These are phyloP conservation scores for Hylia prasina DNA, from an alignment of 2,113 vertebrate species.

Conservation along the genomic window DNA sequence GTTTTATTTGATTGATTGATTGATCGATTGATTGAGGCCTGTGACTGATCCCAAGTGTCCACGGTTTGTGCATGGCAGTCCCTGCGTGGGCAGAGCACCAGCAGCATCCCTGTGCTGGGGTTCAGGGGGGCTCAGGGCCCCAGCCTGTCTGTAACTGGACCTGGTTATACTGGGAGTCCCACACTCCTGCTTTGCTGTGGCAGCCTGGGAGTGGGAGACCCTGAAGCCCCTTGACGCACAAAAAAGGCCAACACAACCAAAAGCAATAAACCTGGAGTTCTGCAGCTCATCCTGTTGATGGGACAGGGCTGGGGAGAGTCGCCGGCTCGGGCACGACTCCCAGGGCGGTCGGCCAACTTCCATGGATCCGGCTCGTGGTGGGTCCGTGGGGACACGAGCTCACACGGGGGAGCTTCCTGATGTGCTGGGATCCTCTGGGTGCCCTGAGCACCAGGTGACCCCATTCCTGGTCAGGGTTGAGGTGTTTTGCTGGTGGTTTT, in stretches of 20 bases:
- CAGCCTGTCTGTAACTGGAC: not conserved
- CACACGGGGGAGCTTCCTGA: accelerated
- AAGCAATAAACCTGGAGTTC: slow-evolving; percentile 28
- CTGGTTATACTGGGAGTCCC: accelerated
- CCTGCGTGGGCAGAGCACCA: not conserved
- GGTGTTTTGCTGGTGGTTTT: not conserved
- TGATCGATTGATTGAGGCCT: not conserved
- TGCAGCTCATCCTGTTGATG: not conserved
- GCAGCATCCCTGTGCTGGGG: not conserved
- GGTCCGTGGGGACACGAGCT: accelerated
- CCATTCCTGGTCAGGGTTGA: not conserved
- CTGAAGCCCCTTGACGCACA: accelerated
- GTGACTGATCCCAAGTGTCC: not conserved
- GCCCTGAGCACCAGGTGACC: not conserved
- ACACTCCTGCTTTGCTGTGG: not conserved
- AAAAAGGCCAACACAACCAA: not conserved
- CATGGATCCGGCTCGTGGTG: accelerated
- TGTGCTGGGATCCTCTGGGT: not conserved
- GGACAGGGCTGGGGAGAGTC: not conserved
- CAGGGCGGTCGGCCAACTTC: accelerated
- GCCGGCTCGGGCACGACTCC: accelerated
- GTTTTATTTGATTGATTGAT: not conserved
- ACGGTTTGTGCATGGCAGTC: not conserved
- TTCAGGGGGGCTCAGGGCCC: not conserved
- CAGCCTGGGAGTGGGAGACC: not conserved